Percentiles rank a stretch among this genome's conserved stretches.
Evolutionary conservation across 2,888 invertebrate species (phyloP).

Genomic region (Melolontha melolontha): DNA sequence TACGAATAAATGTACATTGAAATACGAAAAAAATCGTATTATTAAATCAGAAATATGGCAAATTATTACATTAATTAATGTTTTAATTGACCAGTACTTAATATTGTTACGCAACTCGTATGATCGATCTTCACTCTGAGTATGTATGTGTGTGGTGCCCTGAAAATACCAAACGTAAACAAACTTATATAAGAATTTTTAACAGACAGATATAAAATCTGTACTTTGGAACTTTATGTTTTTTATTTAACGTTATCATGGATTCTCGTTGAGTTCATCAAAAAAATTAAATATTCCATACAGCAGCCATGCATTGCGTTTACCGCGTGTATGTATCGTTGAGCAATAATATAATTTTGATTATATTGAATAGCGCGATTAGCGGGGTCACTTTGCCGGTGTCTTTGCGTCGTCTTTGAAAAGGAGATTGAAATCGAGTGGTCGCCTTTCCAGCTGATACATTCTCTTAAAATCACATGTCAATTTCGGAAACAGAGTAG

Average conservation of each 20-base stretch:
- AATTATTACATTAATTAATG: too few species aligned
- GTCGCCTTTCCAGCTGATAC: background rate
- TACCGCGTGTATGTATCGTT: background rate
- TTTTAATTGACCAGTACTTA: too few species aligned
- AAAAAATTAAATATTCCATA: background rate
- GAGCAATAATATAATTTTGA: background rate
- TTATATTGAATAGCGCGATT: background rate
- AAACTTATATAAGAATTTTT: background rate
- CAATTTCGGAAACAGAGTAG: slow-evolving; percentile 10
- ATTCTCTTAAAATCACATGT: slow-evolving; percentile 4
- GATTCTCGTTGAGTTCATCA: slow-evolving; percentile 2
- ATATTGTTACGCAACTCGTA: too few species aligned
- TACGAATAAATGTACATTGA: too few species aligned
- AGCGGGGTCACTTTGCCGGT: slow-evolving; percentile 14
- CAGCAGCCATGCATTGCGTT: background rate
- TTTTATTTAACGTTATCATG: background rate
- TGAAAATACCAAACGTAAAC: background rate
- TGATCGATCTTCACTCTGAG: too few species aligned
- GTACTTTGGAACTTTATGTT: background rate
- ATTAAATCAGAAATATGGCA: too few species aligned
- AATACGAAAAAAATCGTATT: too few species aligned
- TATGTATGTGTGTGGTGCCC: too few species aligned
- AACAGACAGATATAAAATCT: background rate
- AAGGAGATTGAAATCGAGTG: background rate
- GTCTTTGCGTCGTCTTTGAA: slow-evolving; percentile 15